Evolutionary conservation across 2,797 vertebrate species (phyloP), one percentile per base, ranked within the genome.

Genomic region (Pantherophis alleghaniensis): DNA sequence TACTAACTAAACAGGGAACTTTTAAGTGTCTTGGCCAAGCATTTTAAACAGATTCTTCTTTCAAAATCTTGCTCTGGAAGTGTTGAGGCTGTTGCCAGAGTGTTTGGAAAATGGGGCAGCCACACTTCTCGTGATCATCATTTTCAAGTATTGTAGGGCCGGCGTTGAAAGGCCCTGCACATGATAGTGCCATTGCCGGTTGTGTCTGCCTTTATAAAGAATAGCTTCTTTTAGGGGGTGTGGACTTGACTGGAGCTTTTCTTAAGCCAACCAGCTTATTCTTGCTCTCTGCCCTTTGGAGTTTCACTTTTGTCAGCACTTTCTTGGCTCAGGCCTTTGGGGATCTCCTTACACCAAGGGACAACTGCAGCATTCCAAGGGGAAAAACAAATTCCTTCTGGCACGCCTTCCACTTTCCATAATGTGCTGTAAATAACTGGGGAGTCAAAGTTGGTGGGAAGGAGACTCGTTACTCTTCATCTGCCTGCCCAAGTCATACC

Each of bases 371-470:
- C 91, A 94, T 95, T 96, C 93, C 92, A 79, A 90, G 95, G 90
- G 11, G 18, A 69, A 53, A 92, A 88, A 91, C 47, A n/a, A 66
- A 92, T 94, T 87, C n/a, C 92, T 93, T 90, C 86, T 96, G 94
- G 91, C 88, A 69, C 13, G 18, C 61, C 90, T 22, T 91, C 92
- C 59, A 61, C 92, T 94, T 94, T 95, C 94, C 91, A 90, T 96
- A 93, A n/a, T 69, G 91, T 87, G 51, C 93, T 93, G 90, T 88
- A 91, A 92, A 95, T 95, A 95, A 83, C 90, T 92, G 51, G 61
- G 86, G 86, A 94, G 95, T 95, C 94, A 95, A 95, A 92, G 94
- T 94, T 93, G 94, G n/a, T n/a, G 59, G 93, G 94, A 95, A 95
- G 94, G 95, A 95, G 93, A 95, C 91, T 66, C 87, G 2, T 57